Percentiles rank a stretch among this genome's conserved stretches.
These are phyloP conservation scores for Monarcha castaneiventris DNA, from an alignment of 2,113 vertebrate genomes.

Conservation along the genomic window DNA sequence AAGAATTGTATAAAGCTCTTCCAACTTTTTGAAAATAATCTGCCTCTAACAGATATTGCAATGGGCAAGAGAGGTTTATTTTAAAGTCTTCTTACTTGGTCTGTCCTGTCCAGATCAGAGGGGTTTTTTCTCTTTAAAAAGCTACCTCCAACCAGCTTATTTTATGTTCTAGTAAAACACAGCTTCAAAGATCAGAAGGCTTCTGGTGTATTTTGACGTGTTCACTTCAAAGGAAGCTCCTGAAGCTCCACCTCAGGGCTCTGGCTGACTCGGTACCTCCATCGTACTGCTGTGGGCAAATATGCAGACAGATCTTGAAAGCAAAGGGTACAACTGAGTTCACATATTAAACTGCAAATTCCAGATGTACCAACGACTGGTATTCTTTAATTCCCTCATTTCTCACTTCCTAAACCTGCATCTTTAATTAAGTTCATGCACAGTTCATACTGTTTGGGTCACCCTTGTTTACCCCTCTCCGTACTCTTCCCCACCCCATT, in stretches of 20 bases:
- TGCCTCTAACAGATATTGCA: neutral
- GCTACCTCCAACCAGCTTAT: neutral
- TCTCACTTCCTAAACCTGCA: neutral
- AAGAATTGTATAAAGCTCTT: neutral
- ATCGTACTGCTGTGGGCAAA: neutral
- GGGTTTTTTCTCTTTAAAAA: neutral
- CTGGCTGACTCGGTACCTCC: neutral
- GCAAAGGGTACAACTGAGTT: neutral
- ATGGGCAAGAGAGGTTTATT: neutral
- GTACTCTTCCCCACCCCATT: fast-evolving
- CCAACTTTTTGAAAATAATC: neutral
- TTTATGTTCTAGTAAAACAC: neutral
- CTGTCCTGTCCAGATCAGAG: neutral
- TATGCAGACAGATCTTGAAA: neutral
- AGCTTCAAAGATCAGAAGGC: neutral
- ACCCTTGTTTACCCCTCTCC: fast-evolving
- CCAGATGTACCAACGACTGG: fast-evolving
- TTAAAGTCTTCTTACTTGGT: neutral
- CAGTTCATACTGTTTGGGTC: neutral
- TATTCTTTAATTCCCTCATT: neutral
- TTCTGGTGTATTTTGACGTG: neutral
- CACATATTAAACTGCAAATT: neutral
- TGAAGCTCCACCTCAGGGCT: neutral
- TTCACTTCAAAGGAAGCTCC: slow-evolving; percentile 30
- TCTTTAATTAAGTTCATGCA: neutral